A percentile compares a stretch with the other conserved stretches of the same genome.
Conservation (phyloP, 2,888 invertebrate genomes). For the Eurois occulta region DNA sequence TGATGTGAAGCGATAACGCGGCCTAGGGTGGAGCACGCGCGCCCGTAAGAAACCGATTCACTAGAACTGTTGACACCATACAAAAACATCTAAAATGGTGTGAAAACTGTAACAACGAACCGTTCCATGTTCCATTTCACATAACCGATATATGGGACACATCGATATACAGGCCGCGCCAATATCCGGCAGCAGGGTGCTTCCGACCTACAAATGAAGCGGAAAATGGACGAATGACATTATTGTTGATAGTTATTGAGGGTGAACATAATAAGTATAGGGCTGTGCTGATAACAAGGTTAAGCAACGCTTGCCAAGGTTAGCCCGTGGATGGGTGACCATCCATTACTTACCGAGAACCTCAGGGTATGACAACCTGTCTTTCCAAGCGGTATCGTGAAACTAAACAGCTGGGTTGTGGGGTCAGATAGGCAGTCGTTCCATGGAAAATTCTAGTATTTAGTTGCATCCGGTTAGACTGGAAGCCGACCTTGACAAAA, state of each 20-base stretch:
- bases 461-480: not conserved
- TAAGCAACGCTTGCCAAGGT: not conserved
- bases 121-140: constrained; percentile 4
- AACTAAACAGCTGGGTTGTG: not conserved
- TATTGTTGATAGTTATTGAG: not conserved
- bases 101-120: not conserved
- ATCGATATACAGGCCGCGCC: constrained; percentile 39
- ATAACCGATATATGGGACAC: not conserved
- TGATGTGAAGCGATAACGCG: no score
- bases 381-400: not conserved
- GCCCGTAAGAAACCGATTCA: no score
- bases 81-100: not conserved
- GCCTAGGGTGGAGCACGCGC: no score
- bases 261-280: not conserved
- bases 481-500: not conserved
- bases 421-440: not conserved
- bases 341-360: no score
- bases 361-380: not conserved
- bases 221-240: constrained; percentile 22
- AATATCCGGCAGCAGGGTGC: constrained; percentile 50
- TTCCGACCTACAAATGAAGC: constrained; percentile 26
- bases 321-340: not conserved
- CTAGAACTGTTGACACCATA: not conserved
- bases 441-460: not conserved
- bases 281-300: not conserved